Evolutionary conservation across 2,113 vertebrate species (phyloP).

Genomic region (Eulemur rufifrons): DNA sequence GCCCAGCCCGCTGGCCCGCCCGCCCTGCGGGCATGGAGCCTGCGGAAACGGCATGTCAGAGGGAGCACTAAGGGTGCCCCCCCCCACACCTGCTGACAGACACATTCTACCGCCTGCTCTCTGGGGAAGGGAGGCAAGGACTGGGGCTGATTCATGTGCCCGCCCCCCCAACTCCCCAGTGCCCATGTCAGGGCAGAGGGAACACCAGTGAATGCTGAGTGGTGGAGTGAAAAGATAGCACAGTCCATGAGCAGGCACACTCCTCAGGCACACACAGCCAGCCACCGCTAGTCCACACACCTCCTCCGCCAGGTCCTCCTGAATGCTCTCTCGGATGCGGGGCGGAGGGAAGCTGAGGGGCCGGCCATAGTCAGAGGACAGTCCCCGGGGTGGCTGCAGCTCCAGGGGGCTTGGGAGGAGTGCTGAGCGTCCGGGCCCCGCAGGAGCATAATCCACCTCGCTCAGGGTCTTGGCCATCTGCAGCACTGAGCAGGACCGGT

Average conservation of each 20-base stretch:
- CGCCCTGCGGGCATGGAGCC: conserved; percentile 85
- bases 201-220: not conserved
- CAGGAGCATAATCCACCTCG: conserved; percentile 90
- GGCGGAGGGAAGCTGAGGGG: conserved; percentile 90
- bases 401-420: conserved; percentile 77
- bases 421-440: conserved; percentile 76
- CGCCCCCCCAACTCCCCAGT: not conserved
- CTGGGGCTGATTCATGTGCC: not conserved
- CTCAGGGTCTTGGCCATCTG: conserved; percentile 97
- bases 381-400: conserved; percentile 79
- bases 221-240: not conserved
- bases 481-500: conserved; percentile 96
- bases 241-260: not conserved
- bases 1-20: conserved; percentile 84
- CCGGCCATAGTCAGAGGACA: conserved; percentile 84
- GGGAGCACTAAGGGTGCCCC: not conserved
- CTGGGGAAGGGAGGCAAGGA: not conserved
- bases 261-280: not conserved
- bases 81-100: not conserved
- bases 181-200: not conserved
- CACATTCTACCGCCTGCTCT: not conserved
- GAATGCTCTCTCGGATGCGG: conserved; percentile 93
- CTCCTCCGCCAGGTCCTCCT: conserved; percentile 95
- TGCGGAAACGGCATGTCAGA: conserved; percentile 48
- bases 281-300: conserved; percentile 75